A percentile compares a stretch with the other conserved stretches of the same genome.
Conservation (phyloP, 2,113 vertebrate genomes). For the Gorsachius goisagi region DNA sequence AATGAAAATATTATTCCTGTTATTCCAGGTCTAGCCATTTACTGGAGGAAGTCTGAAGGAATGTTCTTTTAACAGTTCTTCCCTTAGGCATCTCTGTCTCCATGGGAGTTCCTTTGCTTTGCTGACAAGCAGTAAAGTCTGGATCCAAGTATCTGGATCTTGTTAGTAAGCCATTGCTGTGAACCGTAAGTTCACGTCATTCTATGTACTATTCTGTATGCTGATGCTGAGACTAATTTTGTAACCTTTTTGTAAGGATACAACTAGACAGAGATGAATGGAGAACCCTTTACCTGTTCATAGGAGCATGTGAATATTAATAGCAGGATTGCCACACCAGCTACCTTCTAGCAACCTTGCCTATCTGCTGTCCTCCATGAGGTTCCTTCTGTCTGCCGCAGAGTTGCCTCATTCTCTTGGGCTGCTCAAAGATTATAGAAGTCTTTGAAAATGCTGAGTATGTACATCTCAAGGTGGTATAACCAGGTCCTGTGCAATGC, state of each 20-base stretch:
- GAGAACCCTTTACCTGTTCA: background rate
- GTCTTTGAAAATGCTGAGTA: background rate
- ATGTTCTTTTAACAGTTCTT: background rate
- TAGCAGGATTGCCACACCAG: background rate
- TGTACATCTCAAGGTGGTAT: background rate
- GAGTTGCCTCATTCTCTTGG: background rate
- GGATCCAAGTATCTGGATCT: background rate
- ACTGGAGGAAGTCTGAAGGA: background rate
- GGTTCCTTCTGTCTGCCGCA: background rate
- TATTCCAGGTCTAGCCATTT: conserved; percentile 6
- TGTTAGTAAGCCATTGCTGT: background rate
- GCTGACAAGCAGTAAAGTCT: background rate
- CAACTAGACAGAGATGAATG: background rate
- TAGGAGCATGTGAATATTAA: background rate
- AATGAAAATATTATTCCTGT: conserved; percentile 29
- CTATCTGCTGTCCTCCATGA: background rate
- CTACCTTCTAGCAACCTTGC: background rate
- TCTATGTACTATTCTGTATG: background rate
- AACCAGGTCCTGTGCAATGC: background rate
- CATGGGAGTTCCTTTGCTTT: background rate
- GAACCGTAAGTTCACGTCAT: background rate
- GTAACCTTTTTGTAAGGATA: background rate
- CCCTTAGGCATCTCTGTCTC: background rate
- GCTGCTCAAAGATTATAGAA: background rate
- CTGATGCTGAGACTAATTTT: background rate